Base-by-base conservation (phyloP, 2,888 invertebrate species). In the Baronia brevicornis region DNA sequence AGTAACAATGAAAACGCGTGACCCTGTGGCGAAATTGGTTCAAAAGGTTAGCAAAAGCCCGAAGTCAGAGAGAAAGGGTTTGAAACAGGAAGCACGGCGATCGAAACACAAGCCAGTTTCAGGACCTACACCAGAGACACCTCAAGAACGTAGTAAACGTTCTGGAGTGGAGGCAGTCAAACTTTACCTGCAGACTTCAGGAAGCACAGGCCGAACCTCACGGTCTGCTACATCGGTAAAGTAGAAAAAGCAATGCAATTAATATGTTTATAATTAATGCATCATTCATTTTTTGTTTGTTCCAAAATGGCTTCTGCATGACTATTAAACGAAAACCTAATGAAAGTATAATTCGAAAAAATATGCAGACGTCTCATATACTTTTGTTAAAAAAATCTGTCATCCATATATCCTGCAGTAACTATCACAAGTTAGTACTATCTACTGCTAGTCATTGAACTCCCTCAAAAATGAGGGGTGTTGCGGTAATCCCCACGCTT, bases 131-230 rank as follows among this genome's bases (percentile, higher is more conserved):
- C n/a, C 38, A 10, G 13, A 28, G 10, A 39, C 25, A 6, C 53
- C 46, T 2, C 50, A 61, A 9, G 52, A 54, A 8, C 65, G 68
- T 7, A 44, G 44, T 9, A 84, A 84, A 50, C 59, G 84, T 25
- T 82, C 84, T 5, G 84, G 84, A 2, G 51, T 80, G 19, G 84
- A 80, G 11, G 84, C 84, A 15, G 84, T 84, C 7, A 82, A 79
- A 46, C 51, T 84, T 22, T 77, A 84, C 44, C 54, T 80, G 19
- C 38, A 80, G 43, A 53, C 54, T 12, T 80, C 82, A 2, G 82
- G 82, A 15, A 65, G 69, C 33, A 78, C 74, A 7, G 84, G 84
- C n/a, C 64, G 84, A 34, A 63, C 74, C 7, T 84, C 84, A 6
- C 67, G 84, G 35, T 84, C 84, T 33, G 84, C 84, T 7, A 77